Base-by-base conservation (phyloP, 1,140 invertebrate species). In the Caerostris darwini region DNA sequence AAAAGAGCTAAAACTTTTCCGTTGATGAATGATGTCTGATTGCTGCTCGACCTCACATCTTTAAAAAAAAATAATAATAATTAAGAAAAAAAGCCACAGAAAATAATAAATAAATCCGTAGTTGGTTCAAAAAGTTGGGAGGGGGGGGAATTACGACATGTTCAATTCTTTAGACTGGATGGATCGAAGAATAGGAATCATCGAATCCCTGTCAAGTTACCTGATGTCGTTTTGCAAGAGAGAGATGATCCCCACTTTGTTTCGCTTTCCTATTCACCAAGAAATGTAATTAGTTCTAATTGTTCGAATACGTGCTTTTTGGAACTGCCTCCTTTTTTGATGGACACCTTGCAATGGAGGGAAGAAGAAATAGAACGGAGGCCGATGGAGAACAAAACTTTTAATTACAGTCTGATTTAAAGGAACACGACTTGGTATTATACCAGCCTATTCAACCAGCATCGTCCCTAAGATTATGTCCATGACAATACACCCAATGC, bases 201-300 rank as follows among this genome's bases (percentile, higher is more conserved):
- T 87, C 85, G 85, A 61, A 87, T 14, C n/a, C 58, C 57, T 87
- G 85, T 87, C 85, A 87, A 87, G 58, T 14, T 12, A 3, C 85
- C 7, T 59, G 85, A 58, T 50, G 56, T 87, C 85, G 56, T 87
- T 87, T 87, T 59, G 85, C 85, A 59, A 59, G 10, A 10, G 10
- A 10, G 85, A 87, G 57, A n/a, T 85, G 54, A 85, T 87, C 85
- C 14, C 50, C 85, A 87, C 58, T 87, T 87, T 87, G 85, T 87
- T 87, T 87, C 58, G 34, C 85, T 64, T 61, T 87, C n/a, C n/a
- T 34, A 64, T 87, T 87, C 85, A 87, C 19, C 34, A 8, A 8
- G 17, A 69, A n/a, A 71, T 54, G 87, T 71, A 89, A 89, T 89
- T 89, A 89, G 87, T 61, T 71, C 58, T 89, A 89, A 89, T 89